A percentile compares a stretch with the other conserved stretches of the same genome.
phyloP scores from a whole-genome alignment of 2,888 invertebrate genomes.

The Gibbula magus region DNA sequence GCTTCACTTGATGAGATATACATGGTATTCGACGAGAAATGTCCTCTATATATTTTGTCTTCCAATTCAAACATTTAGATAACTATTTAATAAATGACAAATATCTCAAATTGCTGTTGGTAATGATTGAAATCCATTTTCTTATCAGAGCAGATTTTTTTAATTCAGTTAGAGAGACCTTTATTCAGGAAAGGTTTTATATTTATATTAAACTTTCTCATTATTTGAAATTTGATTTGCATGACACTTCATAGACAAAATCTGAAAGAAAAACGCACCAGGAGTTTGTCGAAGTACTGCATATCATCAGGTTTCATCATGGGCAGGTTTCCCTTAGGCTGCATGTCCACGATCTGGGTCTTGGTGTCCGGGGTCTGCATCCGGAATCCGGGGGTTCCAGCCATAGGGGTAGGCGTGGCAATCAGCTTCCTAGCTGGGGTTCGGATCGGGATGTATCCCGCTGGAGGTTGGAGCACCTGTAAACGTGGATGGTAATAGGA shows the following conservation, averaged over 20 bases:
- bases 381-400: constrained; percentile 74
- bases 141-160: no score
- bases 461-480: constrained; percentile 89
- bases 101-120: no score
- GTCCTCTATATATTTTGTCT: no score
- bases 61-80: no score
- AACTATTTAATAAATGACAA: no score
- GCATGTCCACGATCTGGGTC: constrained; percentile 89
- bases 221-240: neutral
- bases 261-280: constrained; percentile 76
- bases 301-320: constrained; percentile 99
- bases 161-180: no score
- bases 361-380: constrained; percentile 75
- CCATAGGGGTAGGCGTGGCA: constrained; percentile 97
- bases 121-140: no score
- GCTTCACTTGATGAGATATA: no score
- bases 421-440: constrained; percentile 98
- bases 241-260: neutral
- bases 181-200: no score
- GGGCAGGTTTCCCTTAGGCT: constrained; percentile 96
- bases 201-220: no score
- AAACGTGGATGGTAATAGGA: constrained; percentile 1
- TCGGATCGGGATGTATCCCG: constrained; percentile 95
- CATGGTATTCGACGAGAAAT: no score
- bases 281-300: constrained; percentile 98